Base-by-base conservation (phyloP, 1,140 invertebrate genomes). In the Pentalonia nigronervosa region DNA sequence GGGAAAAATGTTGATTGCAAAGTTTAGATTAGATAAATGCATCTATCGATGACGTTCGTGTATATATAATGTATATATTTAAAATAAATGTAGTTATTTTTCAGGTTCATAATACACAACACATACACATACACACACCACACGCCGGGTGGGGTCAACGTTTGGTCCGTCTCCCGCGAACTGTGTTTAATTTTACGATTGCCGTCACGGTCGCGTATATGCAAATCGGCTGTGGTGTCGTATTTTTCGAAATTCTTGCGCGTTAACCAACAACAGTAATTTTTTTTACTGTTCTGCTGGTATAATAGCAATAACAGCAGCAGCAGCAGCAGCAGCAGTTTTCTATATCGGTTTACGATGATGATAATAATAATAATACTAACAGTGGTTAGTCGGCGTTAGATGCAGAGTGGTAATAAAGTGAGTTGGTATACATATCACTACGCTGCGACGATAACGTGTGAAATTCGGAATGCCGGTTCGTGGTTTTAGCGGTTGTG, bases 181-280 rank as follows among this genome's bases (percentile, higher is more conserved):
- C 30, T 6, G 86, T 48, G 86, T 50, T 30, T 50, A 50, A 50
- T 88, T 88, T 88, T 88, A 50, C 86, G 86, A 88, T 87, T 30
- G 2, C 25, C 81, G 36, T 23, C 76, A 17, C 3, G 17, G n/a
- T 11, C 83, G 11, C 41, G 36, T 6, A 36, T 86, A 86, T 86
- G 84, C 41, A 30, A 86, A 86, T 47, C 25, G 84, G 30, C 84
- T 41, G 34, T 83, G 3, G 76, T 21, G 67, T 11, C 11, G 2
- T 36, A 34, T 86, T 86, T 84, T 86, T 86, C 83, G 41, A 86
- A 86, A 47, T 86, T 45, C 25, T 67, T 30, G 4, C 41, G 9
- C 23, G 23, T 45, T 84, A n/a, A n/a, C n/a, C n/a, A 45, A 84
- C 23, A 84, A 25, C 21, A 41, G 83, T 36, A 25, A 30, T 20